A percentile compares a stretch with the other conserved stretches of the same genome.
Evolutionary conservation across 1,140 invertebrate species (phyloP).

Genomic region (Daktulosphaira vitifoliae): DNA sequence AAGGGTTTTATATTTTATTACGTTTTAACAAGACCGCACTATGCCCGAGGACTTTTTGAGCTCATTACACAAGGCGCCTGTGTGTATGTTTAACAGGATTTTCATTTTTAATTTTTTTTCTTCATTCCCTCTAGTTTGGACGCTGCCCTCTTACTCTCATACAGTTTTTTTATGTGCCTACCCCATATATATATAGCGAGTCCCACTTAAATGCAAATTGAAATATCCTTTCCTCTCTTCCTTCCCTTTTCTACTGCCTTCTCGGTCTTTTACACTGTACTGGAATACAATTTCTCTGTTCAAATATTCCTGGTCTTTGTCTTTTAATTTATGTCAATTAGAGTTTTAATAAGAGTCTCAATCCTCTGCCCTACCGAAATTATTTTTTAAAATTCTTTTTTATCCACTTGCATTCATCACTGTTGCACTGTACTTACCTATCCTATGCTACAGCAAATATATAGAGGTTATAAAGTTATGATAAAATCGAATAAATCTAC

Average conservation of each 20-base stretch:
- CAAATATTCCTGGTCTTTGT: constrained; percentile 32
- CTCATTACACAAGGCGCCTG: constrained; percentile 27
- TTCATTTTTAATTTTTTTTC: constrained; percentile 15
- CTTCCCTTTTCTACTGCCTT: too few species aligned
- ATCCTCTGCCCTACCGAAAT: not conserved
- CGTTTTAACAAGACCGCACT: constrained; percentile 29
- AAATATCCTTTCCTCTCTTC: not conserved
- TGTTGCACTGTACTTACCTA: too few species aligned
- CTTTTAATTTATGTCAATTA: constrained; percentile 33
- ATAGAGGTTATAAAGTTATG: too few species aligned
- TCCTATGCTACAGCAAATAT: too few species aligned
- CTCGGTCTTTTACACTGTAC: too few species aligned
- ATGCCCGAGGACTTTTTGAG: constrained; percentile 27
- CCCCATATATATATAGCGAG: not conserved
- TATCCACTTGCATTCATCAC: too few species aligned
- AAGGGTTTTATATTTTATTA: constrained; percentile 26
- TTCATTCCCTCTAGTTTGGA: not conserved
- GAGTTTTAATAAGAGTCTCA: constrained; percentile 22
- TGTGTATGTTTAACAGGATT: constrained; percentile 14
- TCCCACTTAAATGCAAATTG: constrained; percentile 28
- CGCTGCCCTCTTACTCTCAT: too few species aligned
- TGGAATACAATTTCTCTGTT: constrained; percentile 17
- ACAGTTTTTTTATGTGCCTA: not conserved
- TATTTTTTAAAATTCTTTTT: too few species aligned
- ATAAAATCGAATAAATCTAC: too few species aligned